These are phyloP conservation scores for Bombus waltoni DNA, from an alignment of 1,140 invertebrate species.

Conservation along the genomic window DNA sequence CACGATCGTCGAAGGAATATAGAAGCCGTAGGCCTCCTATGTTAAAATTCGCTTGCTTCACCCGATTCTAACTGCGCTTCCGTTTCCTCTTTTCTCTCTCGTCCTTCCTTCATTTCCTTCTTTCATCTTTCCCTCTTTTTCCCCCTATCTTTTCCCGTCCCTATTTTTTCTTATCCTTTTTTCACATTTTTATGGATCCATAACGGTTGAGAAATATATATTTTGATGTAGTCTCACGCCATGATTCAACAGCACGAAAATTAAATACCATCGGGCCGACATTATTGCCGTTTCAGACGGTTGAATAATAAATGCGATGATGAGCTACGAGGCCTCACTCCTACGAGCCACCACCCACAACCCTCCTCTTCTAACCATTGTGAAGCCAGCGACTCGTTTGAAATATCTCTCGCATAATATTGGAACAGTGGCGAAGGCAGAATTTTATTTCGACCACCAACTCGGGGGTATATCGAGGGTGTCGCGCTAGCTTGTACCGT, in stretches of 20 bases:
- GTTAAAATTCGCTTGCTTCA: slow-evolving; percentile 40
- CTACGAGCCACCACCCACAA: slow-evolving; percentile 27
- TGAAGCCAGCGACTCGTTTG: slow-evolving; percentile 33
- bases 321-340: slow-evolving; percentile 36
- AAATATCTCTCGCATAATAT: slow-evolving; percentile 66
- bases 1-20: slow-evolving; percentile 37
- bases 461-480: background rate
- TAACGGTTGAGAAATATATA: slow-evolving; percentile 4
- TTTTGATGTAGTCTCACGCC: slow-evolving; percentile 9
- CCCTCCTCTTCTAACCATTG: background rate
- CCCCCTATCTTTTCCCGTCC: background rate
- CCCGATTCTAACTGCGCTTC: slow-evolving; percentile 18
- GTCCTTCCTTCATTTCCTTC: background rate
- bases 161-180: background rate
- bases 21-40: slow-evolving; percentile 33
- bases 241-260: slow-evolving; percentile 50
- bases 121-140: background rate
- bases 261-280: slow-evolving; percentile 58
- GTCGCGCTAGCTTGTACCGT: background rate
- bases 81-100: slow-evolving; percentile 22
- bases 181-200: background rate
- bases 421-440: slow-evolving; percentile 60
- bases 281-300: slow-evolving; percentile 63
- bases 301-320: slow-evolving; percentile 67
- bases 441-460: slow-evolving; percentile 60